A percentile compares a stretch with the other conserved stretches of the same genome.
These are phyloP conservation scores for Spodoptera frugiperda DNA, from an alignment of 1,140 invertebrate genomes.

Conservation along the genomic window DNA sequence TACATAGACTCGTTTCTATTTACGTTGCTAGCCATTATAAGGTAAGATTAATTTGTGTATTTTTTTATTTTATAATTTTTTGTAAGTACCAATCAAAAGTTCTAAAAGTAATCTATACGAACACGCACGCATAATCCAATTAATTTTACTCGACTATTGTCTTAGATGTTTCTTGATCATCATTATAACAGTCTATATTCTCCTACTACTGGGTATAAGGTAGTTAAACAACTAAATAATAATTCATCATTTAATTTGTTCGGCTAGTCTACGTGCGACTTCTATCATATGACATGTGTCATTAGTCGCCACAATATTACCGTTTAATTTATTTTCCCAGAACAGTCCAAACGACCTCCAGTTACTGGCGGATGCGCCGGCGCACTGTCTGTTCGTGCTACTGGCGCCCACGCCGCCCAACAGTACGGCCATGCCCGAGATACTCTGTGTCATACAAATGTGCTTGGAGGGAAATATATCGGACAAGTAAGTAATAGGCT, in stretches of 20 bases:
- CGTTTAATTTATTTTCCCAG: slow-evolving; percentile 79
- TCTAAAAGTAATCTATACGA: no score
- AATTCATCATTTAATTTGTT: no score
- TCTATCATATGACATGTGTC: no score
- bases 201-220: no score
- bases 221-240: no score
- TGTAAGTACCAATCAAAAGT: no score
- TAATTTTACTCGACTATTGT: no score
- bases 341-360: slow-evolving; percentile 99
- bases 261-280: no score
- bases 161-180: no score
- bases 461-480: slow-evolving; percentile 98
- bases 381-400: slow-evolving; percentile 98
- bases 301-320: no score
- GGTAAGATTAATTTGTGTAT: slow-evolving; percentile 74
- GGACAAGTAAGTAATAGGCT: slow-evolving; percentile 84
- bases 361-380: slow-evolving; percentile 99
- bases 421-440: slow-evolving; percentile 93
- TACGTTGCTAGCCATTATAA: slow-evolving; percentile 99
- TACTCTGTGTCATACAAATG: slow-evolving; percentile 96
- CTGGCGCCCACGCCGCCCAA: slow-evolving; percentile 93
- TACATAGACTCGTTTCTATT: slow-evolving; percentile 96
- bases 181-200: no score
- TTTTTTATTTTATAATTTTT: not conserved
- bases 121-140: no score